phyloP scores from a whole-genome alignment of 1,140 invertebrate genomes.

The Drosophila grimshawi region DNA sequence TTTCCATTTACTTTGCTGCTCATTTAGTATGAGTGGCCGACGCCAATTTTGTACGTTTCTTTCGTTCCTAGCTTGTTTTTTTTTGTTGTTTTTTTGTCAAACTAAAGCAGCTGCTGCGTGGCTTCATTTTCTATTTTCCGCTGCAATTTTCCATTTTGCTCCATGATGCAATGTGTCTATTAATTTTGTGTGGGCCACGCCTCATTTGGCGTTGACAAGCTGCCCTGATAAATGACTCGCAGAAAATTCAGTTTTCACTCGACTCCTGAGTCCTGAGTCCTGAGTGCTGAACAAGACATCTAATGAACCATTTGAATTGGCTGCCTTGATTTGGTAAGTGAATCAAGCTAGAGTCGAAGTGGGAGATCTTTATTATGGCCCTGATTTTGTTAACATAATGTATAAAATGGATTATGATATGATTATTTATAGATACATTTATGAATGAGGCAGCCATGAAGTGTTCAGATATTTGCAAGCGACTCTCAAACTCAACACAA shows the following conservation, averaged over 20 bases:
- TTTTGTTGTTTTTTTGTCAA: constrained; percentile 24
- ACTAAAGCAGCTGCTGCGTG: constrained; percentile 24
- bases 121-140: constrained; percentile 11
- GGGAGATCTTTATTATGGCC: background rate
- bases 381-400: no score
- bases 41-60: constrained; percentile 41
- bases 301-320: constrained; percentile 67
- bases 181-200: constrained; percentile 65
- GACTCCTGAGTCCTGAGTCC: constrained; percentile 7
- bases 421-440: no score
- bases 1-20: constrained; percentile 69
- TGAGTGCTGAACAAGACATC: constrained; percentile 36
- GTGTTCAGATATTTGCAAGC: background rate
- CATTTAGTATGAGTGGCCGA: constrained; percentile 58
- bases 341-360: background rate
- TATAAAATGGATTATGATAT: no score
- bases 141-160: constrained; percentile 24
- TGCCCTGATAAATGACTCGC: constrained; percentile 63
- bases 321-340: constrained; percentile 61
- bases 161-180: constrained; percentile 56
- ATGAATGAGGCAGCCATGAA: no score
- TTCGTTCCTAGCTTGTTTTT: constrained; percentile 3
- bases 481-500: background rate
- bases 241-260: constrained; percentile 19
- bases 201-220: constrained; percentile 57